Conservation (phyloP, 1,140 invertebrate genomes). For the Scaptomyza pallida region DNA sequence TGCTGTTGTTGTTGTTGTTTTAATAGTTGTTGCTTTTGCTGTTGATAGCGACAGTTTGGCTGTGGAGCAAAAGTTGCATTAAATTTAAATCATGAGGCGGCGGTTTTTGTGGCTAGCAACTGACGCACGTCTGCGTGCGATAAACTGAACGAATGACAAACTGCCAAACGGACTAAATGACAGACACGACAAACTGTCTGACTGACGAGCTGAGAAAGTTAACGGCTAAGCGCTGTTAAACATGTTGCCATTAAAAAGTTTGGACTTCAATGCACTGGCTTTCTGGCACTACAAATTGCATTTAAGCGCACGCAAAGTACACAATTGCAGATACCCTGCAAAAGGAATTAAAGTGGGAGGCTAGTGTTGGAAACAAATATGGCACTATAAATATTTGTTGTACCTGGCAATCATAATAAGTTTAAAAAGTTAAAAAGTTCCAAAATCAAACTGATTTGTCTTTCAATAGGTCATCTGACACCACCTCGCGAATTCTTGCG, state of each 20-base stretch:
- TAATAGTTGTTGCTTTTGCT: slow-evolving; percentile 8
- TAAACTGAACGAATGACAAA: slow-evolving; percentile 29
- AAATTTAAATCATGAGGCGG: slow-evolving; percentile 76
- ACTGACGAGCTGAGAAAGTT: slow-evolving; percentile 46
- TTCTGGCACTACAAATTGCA: neutral
- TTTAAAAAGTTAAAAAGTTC: too few species aligned
- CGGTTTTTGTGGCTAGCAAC: slow-evolving; percentile 54
- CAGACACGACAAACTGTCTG: slow-evolving; percentile 22
- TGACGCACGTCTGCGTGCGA: slow-evolving; percentile 18
- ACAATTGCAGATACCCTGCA: slow-evolving; percentile 20
- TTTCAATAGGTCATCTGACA: neutral
- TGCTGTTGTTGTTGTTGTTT: slow-evolving; percentile 10
- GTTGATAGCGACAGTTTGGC: slow-evolving; percentile 54
- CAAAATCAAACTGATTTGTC: too few species aligned
- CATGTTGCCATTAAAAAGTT: slow-evolving; percentile 75
- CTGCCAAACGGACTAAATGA: slow-evolving; percentile 31
- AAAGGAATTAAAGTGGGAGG: neutral
- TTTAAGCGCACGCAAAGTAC: neutral
- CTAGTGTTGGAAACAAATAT: too few species aligned
- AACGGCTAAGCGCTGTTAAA: slow-evolving; percentile 43
- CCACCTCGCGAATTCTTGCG: neutral
- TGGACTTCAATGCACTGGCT: slow-evolving; percentile 28
- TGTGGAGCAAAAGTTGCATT: slow-evolving; percentile 65
- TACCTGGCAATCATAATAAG: too few species aligned
- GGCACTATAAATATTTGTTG: too few species aligned